These are phyloP conservation scores for Drosophila triauraria DNA, from an alignment of 1,140 invertebrate genomes.

Conservation along the genomic window DNA sequence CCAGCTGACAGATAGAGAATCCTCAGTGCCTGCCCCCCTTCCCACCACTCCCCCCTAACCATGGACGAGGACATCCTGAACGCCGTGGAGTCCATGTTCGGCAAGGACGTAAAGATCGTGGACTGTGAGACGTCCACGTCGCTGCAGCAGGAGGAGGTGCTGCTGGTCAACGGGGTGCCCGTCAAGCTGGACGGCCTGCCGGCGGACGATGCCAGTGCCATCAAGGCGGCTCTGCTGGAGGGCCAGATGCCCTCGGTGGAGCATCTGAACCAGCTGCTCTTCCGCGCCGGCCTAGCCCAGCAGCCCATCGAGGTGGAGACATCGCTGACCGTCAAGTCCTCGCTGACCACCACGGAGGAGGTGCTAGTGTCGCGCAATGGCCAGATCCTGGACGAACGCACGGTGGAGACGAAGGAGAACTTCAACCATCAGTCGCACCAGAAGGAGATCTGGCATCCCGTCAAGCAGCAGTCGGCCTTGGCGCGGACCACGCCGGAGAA, in stretches of 20 bases:
- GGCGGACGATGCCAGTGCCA: conserved; percentile 88
- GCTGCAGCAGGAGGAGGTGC: conserved; percentile 90
- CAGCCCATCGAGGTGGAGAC: conserved; percentile 91
- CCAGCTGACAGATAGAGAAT: conserved; percentile 30
- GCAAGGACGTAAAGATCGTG: conserved; percentile 90
- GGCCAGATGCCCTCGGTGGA: conserved; percentile 91
- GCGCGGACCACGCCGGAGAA: conserved; percentile 64
- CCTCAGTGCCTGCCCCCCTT: conserved; percentile 36
- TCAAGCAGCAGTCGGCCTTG: conserved; percentile 62
- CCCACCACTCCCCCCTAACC: conserved; percentile 20
- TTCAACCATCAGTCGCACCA: conserved; percentile 90
- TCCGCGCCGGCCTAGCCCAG: conserved; percentile 89
- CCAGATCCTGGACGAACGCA: conserved; percentile 90
- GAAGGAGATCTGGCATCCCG: conserved; percentile 90
- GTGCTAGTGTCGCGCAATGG: conserved; percentile 90
- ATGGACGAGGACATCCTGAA: conserved; percentile 93
- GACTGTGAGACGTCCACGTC: conserved; percentile 91
- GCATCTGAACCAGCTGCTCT: conserved; percentile 90
- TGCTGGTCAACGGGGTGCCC: conserved; percentile 91
- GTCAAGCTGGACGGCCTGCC: conserved; percentile 87
- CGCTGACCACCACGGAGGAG: conserved; percentile 90
- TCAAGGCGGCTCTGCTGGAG: conserved; percentile 89
- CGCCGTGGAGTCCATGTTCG: conserved; percentile 91
- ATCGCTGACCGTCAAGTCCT: conserved; percentile 90
- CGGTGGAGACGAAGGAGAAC: conserved; percentile 90